Percentiles rank a stretch among this genome's conserved stretches.
Conservation (phyloP, 2,113 vertebrate genomes). For the Cyanistes caeruleus region DNA sequence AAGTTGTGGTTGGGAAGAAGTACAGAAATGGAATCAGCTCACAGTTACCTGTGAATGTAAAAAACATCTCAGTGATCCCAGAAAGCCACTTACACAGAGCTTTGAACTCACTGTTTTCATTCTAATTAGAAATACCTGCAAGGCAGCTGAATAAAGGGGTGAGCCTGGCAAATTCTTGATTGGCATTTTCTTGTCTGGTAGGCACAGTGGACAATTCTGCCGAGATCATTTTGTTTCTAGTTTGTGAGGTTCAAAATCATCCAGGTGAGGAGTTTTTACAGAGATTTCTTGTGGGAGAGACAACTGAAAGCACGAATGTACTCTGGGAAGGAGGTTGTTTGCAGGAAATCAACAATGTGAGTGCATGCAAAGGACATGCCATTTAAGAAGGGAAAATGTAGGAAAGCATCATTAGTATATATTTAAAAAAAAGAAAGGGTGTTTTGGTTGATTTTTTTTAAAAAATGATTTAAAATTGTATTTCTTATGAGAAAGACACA, state of each 20-base stretch:
- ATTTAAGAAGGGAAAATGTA: not conserved
- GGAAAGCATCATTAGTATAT: not conserved
- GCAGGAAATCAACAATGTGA: not conserved
- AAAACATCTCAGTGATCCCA: not conserved
- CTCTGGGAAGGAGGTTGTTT: not conserved
- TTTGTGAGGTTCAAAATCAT: not conserved
- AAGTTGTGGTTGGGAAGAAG: not conserved
- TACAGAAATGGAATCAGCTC: not conserved
- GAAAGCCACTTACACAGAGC: not conserved
- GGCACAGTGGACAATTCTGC: not conserved
- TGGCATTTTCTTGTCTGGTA: not conserved
- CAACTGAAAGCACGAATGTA: not conserved
- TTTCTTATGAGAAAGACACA: not conserved
- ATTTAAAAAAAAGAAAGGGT: not conserved
- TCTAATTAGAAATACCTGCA: not conserved
- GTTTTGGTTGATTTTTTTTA: not conserved
- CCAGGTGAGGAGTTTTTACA: not conserved
- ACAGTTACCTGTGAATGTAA: not conserved
- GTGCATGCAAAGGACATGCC: not conserved
- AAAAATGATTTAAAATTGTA: not conserved
- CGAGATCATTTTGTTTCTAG: not conserved
- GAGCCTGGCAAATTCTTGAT: not conserved
- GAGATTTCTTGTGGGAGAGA: not conserved
- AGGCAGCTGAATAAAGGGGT: not conserved
- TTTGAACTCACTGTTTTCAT: not conserved